Evolutionary conservation across 92 coral and sea anemone species (phyloP), one percentile per base, ranked within the genome.

Genomic region (Heteractis magnifica): DNA sequence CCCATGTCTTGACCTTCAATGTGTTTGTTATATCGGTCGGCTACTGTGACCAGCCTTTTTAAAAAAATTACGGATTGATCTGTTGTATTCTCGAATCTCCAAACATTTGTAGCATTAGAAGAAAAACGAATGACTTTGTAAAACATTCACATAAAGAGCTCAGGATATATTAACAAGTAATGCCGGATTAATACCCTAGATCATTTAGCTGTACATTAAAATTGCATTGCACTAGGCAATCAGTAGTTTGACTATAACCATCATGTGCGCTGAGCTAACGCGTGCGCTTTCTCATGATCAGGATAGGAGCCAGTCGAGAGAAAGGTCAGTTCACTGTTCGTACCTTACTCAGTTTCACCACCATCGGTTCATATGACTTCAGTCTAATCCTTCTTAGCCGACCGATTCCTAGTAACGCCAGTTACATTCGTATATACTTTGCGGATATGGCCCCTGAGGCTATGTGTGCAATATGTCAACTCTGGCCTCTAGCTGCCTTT

Each of bases 121-220:
- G 73, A 68, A 68, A 68, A 8, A n/a, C 9, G 49, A 68, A 68
- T 13, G 7, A 2, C 15, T 68, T 68, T 21, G 23, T 19, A 48
- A 68, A 68, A 68, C 50, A 68, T 68, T 68, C 73, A 14, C 73
- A 26, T 68, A 68, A 68, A 26, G 73, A 26, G 73, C 49, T 68
- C 73, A 68, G 73, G 73, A 68, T 68, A 68, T 68, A 68, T 68
- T 68, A 21, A 68, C 18, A 68, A 68, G 44, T 68, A 68, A 21
- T 68, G 10, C 23, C 11, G 49, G 41, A 68, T 68, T 68, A 68
- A 68, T 3, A 68, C 49, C 73, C 73, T 3, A 52, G 51, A 21
- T 51, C 84, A 75, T 51, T 81, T 81, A 81, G 56, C 77, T 51
- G 11, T 81, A 10, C 84, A 81, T 71, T 81, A 81, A 68, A 71